A percentile compares a stretch with the other conserved stretches of the same genome.
These are phyloP conservation scores for Polydrusus pterygomalis DNA, from an alignment of 2,888 invertebrate genomes.

Conservation along the genomic window DNA sequence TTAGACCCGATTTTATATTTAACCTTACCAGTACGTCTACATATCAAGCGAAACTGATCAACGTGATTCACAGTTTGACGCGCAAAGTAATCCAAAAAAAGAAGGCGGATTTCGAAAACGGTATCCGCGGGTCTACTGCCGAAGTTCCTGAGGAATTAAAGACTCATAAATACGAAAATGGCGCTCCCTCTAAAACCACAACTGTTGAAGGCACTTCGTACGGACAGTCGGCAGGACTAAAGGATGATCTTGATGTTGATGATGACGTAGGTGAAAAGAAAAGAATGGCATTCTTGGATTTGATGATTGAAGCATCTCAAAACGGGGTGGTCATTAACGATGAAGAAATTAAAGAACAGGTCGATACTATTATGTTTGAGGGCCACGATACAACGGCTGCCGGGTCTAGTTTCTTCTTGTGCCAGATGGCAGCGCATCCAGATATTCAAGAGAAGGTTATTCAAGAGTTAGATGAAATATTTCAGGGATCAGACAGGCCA, in stretches of 20 bases:
- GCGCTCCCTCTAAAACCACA: slow-evolving; percentile 60
- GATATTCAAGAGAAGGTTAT: slow-evolving; percentile 85
- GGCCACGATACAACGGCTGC: slow-evolving; percentile 89
- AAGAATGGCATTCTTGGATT: slow-evolving; percentile 90
- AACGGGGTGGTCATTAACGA: slow-evolving; percentile 84
- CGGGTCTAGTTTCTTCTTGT: slow-evolving; percentile 90
- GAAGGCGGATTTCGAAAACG: slow-evolving; percentile 75
- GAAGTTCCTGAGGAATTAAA: slow-evolving; percentile 67
- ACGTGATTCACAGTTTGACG: slow-evolving; percentile 86
- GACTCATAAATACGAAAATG: slow-evolving; percentile 69
- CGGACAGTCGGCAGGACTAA: slow-evolving; percentile 76
- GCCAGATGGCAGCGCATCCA: slow-evolving; percentile 84
- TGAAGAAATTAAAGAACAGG: slow-evolving; percentile 89
- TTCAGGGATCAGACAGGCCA: slow-evolving; percentile 85
- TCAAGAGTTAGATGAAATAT: slow-evolving; percentile 84
- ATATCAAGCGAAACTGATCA: slow-evolving; percentile 83
- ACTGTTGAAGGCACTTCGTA: slow-evolving; percentile 80
- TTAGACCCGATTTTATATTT: slow-evolving; percentile 86
- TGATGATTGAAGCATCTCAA: slow-evolving; percentile 89
- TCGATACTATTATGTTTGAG: slow-evolving; percentile 93
- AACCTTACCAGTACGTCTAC: slow-evolving; percentile 84
- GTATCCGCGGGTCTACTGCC: slow-evolving; percentile 71
- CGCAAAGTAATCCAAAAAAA: slow-evolving; percentile 81
- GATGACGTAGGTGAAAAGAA: slow-evolving; percentile 89
- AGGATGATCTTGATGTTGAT: slow-evolving; percentile 87